These are phyloP conservation scores for Neotoxoptera formosana DNA, from an alignment of 1,140 invertebrate species.

Conservation along the genomic window DNA sequence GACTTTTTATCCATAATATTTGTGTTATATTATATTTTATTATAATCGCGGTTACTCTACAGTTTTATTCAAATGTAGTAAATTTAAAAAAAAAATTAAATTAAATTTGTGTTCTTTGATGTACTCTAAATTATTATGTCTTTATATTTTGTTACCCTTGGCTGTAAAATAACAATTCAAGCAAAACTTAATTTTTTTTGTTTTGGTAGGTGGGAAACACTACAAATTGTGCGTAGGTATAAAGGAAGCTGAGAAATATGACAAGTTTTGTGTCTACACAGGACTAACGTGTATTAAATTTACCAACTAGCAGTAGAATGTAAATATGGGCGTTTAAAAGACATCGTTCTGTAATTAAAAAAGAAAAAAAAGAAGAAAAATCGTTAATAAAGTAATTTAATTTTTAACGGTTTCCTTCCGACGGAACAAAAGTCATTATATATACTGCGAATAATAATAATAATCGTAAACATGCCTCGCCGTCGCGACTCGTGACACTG, in stretches of 20 bases:
- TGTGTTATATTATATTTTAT: neutral
- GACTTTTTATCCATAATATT: neutral
- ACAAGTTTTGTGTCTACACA: neutral
- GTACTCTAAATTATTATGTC: no score
- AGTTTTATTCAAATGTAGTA: neutral
- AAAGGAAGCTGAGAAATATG: neutral
- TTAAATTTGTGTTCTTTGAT: neutral
- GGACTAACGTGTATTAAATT: neutral
- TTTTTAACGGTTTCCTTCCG: neutral
- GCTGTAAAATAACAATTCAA: neutral
- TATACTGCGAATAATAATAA: slow-evolving; percentile 2
- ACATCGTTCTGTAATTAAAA: slow-evolving; percentile 10
- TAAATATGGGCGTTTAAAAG: neutral
- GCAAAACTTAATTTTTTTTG: no score
- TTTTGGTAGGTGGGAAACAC: neutral
- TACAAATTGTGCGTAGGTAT: neutral
- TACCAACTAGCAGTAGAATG: neutral
- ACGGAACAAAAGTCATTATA: slow-evolving; percentile 17
- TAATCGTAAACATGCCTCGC: neutral
- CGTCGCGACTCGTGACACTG: neutral
- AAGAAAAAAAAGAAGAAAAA: neutral
- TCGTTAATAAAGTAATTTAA: slow-evolving; percentile 19
- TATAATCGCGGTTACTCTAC: neutral
- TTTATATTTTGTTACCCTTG: no score
- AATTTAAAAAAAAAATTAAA: neutral